These are phyloP conservation scores for Candoia aspera DNA, from an alignment of 2,113 vertebrate genomes.

Conservation along the genomic window DNA sequence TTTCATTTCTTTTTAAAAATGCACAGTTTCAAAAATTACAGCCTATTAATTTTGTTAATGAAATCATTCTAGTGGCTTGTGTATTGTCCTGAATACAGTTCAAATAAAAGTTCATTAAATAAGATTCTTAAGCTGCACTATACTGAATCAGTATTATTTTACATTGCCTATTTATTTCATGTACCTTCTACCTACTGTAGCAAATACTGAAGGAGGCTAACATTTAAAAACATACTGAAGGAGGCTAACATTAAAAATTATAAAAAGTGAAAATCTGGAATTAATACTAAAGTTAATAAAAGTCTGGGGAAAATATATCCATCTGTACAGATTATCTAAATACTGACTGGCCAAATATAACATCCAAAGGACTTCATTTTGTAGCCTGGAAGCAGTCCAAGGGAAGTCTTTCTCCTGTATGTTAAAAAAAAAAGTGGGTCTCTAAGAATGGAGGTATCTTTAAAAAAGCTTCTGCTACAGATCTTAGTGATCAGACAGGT, in stretches of 20 bases:
- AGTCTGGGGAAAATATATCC: neutral
- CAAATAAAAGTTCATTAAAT: neutral
- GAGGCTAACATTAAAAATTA: neutral
- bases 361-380: too few relatives aligned
- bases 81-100: neutral
- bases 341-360: too few relatives aligned
- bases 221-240: neutral
- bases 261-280: too few relatives aligned
- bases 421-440: neutral
- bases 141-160: neutral
- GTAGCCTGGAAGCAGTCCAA: neutral
- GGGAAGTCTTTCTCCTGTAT: neutral
- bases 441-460: neutral
- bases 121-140: neutral
- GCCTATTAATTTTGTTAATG: neutral
- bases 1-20: conserved; percentile 30
- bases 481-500: neutral
- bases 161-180: neutral
- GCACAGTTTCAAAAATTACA: conserved; percentile 9
- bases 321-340: neutral
- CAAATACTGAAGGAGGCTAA: neutral
- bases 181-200: neutral
- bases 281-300: neutral
- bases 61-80: neutral
- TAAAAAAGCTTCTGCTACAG: neutral